phyloP scores from a whole-genome alignment of 1,140 invertebrate genomes.

The Pogonognathellus flavescens region DNA sequence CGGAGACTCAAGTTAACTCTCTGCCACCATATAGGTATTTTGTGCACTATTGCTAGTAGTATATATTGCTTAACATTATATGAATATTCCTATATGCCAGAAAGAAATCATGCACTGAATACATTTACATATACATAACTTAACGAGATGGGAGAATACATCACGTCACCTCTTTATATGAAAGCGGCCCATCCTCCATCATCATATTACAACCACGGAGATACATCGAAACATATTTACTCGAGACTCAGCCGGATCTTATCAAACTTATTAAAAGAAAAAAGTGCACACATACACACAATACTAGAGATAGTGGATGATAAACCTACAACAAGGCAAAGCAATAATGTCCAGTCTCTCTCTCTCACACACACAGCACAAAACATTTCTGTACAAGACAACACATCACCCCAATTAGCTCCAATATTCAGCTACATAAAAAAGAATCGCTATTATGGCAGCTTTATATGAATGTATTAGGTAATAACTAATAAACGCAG shows the following conservation, averaged over 20 bases:
- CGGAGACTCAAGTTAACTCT: background rate
- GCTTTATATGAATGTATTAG: slow-evolving; percentile 31
- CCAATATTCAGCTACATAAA: slow-evolving; percentile 23
- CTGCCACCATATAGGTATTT: background rate
- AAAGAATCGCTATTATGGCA: slow-evolving; percentile 24
- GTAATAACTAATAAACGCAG: slow-evolving; percentile 43
- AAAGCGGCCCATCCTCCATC: background rate
- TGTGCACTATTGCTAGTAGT: too few species aligned
- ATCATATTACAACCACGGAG: too few species aligned
- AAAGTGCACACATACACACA: background rate
- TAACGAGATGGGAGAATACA: slow-evolving; percentile 44
- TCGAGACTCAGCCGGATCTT: slow-evolving; percentile 24
- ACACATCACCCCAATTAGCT: slow-evolving; percentile 49
- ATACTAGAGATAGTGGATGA: too few species aligned
- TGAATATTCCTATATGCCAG: background rate
- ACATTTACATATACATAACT: slow-evolving; percentile 34
- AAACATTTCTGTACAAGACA: background rate
- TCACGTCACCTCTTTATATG: slow-evolving; percentile 42
- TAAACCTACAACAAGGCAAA: background rate
- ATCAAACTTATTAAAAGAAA: slow-evolving; percentile 17
- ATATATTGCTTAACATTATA: too few species aligned
- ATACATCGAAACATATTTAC: background rate
- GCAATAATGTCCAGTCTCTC: background rate
- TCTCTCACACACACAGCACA: background rate
- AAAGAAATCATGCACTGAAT: slow-evolving; percentile 14